Percentiles rank a stretch among this genome's conserved stretches.
These are phyloP conservation scores for Alca torda DNA, from an alignment of 2,797 vertebrate species.

Conservation along the genomic window DNA sequence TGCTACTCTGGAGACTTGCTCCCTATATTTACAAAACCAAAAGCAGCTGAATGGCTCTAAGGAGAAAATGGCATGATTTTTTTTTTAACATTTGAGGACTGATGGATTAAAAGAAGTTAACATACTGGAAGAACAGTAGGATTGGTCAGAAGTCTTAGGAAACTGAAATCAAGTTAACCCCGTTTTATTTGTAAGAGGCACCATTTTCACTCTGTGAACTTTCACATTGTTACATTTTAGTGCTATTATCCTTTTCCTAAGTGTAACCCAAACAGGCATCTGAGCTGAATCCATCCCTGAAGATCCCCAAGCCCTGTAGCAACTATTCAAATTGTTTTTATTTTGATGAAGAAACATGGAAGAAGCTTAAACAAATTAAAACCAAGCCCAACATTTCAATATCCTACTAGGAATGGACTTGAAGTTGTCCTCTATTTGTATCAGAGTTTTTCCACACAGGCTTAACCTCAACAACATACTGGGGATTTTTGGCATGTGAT, in stretches of 20 bases:
- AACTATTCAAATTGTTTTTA: neutral
- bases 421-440: neutral
- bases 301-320: neutral
- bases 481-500: neutral
- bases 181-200: neutral
- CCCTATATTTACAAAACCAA: neutral
- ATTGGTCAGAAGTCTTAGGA: neutral
- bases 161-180: neutral
- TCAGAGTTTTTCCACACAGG: neutral
- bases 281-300: neutral
- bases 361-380: neutral
- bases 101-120: neutral
- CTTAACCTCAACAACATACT: neutral
- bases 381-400: neutral
- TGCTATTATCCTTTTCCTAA: neutral
- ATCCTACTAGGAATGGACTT: neutral
- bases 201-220: neutral
- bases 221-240: neutral
- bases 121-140: neutral
- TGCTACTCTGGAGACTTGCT: neutral
- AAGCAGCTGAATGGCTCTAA: neutral
- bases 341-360: neutral
- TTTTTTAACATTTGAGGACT: neutral
- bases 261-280: neutral
- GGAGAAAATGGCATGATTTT: neutral